phyloP scores from a whole-genome alignment of 1,140 invertebrate species.

The Psix sp. region DNA sequence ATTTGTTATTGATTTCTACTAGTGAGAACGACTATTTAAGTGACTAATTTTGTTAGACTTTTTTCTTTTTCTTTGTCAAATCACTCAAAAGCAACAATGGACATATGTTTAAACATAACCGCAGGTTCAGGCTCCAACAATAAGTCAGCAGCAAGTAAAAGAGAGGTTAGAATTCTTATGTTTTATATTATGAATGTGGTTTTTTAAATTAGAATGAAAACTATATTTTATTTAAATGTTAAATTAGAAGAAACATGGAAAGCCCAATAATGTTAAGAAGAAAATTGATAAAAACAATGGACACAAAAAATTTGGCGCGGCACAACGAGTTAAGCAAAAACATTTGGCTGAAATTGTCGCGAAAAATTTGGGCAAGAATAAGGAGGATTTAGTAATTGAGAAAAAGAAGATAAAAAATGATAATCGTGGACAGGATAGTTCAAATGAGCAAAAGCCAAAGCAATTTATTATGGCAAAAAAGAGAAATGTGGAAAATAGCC shows the following conservation, averaged over 20 bases:
- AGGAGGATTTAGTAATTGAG: constrained; percentile 8
- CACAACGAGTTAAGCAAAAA: constrained; percentile 71
- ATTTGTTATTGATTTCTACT: no score
- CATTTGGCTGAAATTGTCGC: constrained; percentile 66
- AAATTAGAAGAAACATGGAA: constrained; percentile 1
- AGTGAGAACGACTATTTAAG: no score
- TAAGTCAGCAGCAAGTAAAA: constrained; percentile 12
- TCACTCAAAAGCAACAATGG: constrained; percentile 11
- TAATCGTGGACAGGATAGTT: background rate
- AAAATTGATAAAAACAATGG: background rate
- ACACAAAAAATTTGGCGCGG: constrained; percentile 13
- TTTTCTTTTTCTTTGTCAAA: no score
- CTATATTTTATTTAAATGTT: background rate
- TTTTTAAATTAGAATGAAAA: background rate
- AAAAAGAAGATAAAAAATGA: constrained; percentile 11
- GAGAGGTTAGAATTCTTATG: no score
- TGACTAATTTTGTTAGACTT: no score
- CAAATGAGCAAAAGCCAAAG: constrained; percentile 13
- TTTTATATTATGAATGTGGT: constrained; percentile 10
- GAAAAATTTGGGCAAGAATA: constrained; percentile 54
- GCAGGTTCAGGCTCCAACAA: background rate
- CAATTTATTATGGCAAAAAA: constrained; percentile 62
- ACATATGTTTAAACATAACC: constrained; percentile 19
- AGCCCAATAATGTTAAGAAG: background rate
- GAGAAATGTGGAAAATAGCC: constrained; percentile 28